Percentiles rank a stretch among this genome's conserved stretches.
phyloP scores from a whole-genome alignment of 2,888 invertebrate species.

The Cerastoderma edule region DNA sequence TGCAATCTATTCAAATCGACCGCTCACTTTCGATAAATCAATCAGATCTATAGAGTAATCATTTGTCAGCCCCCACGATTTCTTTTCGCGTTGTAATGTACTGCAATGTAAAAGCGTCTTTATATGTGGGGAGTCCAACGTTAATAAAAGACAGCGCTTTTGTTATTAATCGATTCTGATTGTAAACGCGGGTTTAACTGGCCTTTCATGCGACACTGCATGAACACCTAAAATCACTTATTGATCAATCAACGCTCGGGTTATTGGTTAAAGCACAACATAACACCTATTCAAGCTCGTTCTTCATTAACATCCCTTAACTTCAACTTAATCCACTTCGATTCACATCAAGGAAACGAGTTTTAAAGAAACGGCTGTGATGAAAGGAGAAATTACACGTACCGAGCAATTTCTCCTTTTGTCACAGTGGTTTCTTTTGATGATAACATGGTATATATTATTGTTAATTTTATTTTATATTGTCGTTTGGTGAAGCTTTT shows the following conservation, averaged over 20 bases:
- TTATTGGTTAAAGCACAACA: slow-evolving; percentile 14
- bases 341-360: neutral
- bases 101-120: no score
- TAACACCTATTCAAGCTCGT: slow-evolving; percentile 18
- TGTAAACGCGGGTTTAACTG: slow-evolving; percentile 12
- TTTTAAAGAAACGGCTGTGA: neutral
- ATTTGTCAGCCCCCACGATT: no score
- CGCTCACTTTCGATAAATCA: no score
- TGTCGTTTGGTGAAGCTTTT: no score
- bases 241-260: slow-evolving; percentile 9
- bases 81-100: no score
- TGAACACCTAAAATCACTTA: slow-evolving; percentile 26
- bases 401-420: neutral
- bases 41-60: no score
- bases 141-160: slow-evolving; percentile 23
- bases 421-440: no score
- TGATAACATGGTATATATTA: no score
- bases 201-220: slow-evolving; percentile 17
- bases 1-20: no score
- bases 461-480: no score
- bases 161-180: slow-evolving; percentile 13
- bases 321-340: neutral
- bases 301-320: slow-evolving; percentile 12
- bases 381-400: slow-evolving; percentile 7
- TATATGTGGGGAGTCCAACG: slow-evolving; percentile 10